phyloP scores from a whole-genome alignment of 1,140 invertebrate species.

The Brachionus plicatilis region DNA sequence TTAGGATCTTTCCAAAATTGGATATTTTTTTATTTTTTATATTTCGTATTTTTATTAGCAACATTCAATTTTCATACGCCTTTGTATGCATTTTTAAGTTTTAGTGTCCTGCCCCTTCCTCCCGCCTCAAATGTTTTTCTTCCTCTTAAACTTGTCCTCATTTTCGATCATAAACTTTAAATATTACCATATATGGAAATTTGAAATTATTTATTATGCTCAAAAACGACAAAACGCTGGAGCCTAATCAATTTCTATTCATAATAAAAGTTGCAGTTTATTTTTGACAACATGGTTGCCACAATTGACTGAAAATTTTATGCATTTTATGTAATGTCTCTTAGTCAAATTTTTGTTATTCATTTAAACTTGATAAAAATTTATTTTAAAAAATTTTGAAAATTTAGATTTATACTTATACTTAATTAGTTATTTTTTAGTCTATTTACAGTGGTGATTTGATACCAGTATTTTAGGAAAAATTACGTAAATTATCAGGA shows the following conservation, averaged over 20 bases:
- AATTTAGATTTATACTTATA: too few relatives aligned
- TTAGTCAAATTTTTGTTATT: too few relatives aligned
- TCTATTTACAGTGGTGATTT: too few relatives aligned
- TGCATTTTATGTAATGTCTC: too few relatives aligned
- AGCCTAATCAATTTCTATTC: neutral
- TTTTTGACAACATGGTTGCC: neutral
- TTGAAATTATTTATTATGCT: neutral
- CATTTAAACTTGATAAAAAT: too few relatives aligned
- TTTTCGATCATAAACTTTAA: neutral
- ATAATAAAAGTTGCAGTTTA: neutral
- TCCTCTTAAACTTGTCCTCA: neutral
- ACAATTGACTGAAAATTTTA: neutral
- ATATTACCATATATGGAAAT: neutral
- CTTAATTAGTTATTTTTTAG: too few relatives aligned
- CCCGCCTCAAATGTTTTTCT: neutral
- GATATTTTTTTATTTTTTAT: neutral
- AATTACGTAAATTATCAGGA: too few relatives aligned
- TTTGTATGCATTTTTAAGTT: neutral
- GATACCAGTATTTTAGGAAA: too few relatives aligned
- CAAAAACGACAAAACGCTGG: neutral
- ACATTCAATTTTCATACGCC: neutral
- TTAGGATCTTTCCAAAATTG: neutral
- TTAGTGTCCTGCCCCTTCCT: neutral
- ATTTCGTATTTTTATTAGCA: neutral
- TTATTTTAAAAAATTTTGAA: too few relatives aligned